Base-by-base conservation (phyloP, 2,888 invertebrate genomes). In the Heteropelma amictum region DNA sequence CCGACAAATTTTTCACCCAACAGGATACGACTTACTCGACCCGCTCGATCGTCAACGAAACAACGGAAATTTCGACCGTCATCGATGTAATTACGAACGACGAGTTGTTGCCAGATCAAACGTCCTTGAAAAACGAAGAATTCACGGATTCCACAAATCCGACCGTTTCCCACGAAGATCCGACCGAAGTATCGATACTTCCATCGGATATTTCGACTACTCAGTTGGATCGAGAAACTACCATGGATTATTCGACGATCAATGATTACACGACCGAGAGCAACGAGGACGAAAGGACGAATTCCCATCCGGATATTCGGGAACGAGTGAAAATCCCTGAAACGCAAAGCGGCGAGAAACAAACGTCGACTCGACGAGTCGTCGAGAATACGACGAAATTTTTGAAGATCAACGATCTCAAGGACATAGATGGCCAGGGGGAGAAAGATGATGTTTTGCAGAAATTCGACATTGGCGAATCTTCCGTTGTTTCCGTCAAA, bases 1-100 rank as follows among this genome's bases (percentile, higher is more conserved):
- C 84, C 73, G 79, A 81, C 23, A 80, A 81, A 63, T 76, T 80
- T n/a, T 84, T 84, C 14, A 80, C 73, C 12, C 49, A 72, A 23
- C 45, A 47, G 30, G 73, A 74, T 19, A 74, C 74, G 4, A 74
- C 64, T 8, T 42, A 58, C 21, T 30, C 38, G 8, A 35, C 26
- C 12, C 17, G n/a, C 2, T 60, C 14, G 51, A 69, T 26, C 51
- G 60, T 35, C n/a, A 33, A 51, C 38, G 53, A 49, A 30, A 28
- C 33, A 0, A 74, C 78, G 6, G 80, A 77, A 61, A 77, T 72
- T 33, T 54, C 70, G n/a, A 69, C 68, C 30, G 73, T 14, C 12
- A 47, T 72, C 4, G 79, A 78, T n/a, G 60, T 58, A 47, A 71
- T 68, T 8, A 72, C 68, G 35, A 67, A 58, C 23, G 53, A 76